Base-by-base conservation (phyloP, 2,888 invertebrate genomes). In the Parnassius apollo region DNA sequence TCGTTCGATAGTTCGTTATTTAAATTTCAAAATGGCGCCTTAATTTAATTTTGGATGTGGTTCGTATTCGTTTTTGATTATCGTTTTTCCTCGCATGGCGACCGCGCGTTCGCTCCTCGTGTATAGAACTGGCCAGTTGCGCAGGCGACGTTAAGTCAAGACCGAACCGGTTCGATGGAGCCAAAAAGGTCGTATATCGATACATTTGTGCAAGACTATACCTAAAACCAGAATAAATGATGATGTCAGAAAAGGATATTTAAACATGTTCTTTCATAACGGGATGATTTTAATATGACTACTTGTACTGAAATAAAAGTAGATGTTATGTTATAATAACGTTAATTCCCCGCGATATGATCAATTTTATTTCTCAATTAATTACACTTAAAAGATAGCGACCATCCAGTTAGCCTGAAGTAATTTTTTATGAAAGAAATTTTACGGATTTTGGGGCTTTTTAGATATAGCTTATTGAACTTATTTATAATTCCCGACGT, bases 41-140 rank as follows among this genome's bases (percentile, higher is more conserved):
- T 53, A 62, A 22, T 74, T 75, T 72, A 61, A 72, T 75, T 74
- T 73, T 74, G 66, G 66, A 74, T 69, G 77, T 62, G 65, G 68
- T 69, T 70, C 71, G 64, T 68, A 67, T 80, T 88, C 86, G 85
- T 81, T 80, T 80, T 87, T 81, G 77, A 78, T 70, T 73, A 76
- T 88, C 86, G 88, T 89, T 86, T 76, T 75, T 72, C 71, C 75
- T 81, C 78, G 83, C 90, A 90, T 90, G 77, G 88, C 90, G 89
- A 81, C 89, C 88, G 86, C 88, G 85, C 89, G 88, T 73, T 80
- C 80, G 75, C 70, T 67, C 71, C 75, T 85, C 85, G 82, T 72
- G 78, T 81, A 78, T 78, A 69, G 72, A 70, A 78, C 78, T 76
- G 72, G 68, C 66, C 62, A 68, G 71, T 72, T 66, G 69, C 70